Evolutionary conservation across 2,888 invertebrate species (phyloP).

Genomic region (Lasioglossum villosulum): DNA sequence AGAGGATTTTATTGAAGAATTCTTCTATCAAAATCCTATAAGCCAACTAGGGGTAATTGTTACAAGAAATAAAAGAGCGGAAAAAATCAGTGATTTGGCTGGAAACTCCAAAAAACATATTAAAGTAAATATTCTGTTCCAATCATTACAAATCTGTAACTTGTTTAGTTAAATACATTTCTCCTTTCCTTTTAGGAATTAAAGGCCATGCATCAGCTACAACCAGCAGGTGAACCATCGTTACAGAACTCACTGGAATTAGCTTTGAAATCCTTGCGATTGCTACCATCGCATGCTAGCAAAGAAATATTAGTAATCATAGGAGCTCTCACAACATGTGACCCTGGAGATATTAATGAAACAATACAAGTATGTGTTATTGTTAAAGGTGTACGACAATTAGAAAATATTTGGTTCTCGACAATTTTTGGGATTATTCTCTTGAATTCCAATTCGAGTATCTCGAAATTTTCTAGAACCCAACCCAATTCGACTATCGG

Average conservation of each 20-base stretch:
- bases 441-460: not conserved
- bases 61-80: conserved; percentile 97
- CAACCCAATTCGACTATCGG: not conserved
- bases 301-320: conserved; percentile 96
- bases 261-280: conserved; percentile 92
- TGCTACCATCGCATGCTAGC: conserved; percentile 97
- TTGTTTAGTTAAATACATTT: not conserved
- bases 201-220: conserved; percentile 87
- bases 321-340: conserved; percentile 98
- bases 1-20: conserved; percentile 97
- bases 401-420: not conserved
- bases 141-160: conserved; percentile 1
- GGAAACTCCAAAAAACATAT: conserved; percentile 94
- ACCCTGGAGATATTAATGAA: conserved; percentile 95
- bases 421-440: not conserved
- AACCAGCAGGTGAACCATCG: conserved; percentile 96
- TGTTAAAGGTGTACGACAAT: not conserved
- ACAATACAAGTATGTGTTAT: conserved; percentile 88
- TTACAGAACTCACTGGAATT: conserved; percentile 97
- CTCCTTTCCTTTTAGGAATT: conserved; percentile 75
- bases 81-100: conserved; percentile 95
- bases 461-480: not conserved
- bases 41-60: conserved; percentile 97
- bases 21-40: conserved; percentile 99
- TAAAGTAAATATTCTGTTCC: conserved; percentile 85